Base-by-base conservation (phyloP, 1,140 invertebrate genomes). In the Drosophila nasuta region DNA sequence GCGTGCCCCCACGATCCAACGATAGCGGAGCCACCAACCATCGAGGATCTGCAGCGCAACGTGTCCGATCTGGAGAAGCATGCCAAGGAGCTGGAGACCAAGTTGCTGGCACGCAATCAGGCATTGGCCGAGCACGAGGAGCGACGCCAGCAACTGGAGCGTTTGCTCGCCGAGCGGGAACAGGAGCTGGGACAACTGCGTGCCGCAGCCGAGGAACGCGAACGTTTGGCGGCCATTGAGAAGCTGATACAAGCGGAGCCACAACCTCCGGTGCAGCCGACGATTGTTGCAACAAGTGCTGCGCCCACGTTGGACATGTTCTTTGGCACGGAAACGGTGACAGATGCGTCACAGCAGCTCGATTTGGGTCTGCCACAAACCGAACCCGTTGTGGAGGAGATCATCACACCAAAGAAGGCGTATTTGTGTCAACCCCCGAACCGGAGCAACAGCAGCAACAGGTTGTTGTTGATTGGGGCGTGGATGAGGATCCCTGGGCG, bases 331-430 rank as follows among this genome's bases (percentile, higher is more conserved):
- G 79, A 82, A 6, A 57, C 60, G 1, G 65, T 75, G 10, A 38
- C 75, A 1, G 79, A 77, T 33, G 28, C 25, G 1, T 17, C 8
- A 25, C 20, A 3, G 7, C 35, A 66, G 6, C 7, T 70, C 38
- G 69, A 77, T 2, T 30, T 91, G 33, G 71, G 81, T 2, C 54
- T 89, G 17, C 59, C 74, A 0, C 86, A 87, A 5, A 7, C 33
- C 1, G 68, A 78, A 25, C 92, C 93, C 8, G 91, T 93, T 5
- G 83, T 82, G 6, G 94, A 94, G 82, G 92, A 93, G 35, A 20
- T 91, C 0, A 94, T 95, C 38, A 83, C 93, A 68, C 92, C 94
- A 41, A 93, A 94, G 82, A 94, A 93, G 70, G 92, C 94, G 1
- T 95, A 94, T 75, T 33, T 93, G 1, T 95, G 94, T 75, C 77